Conservation (phyloP, 2,888 invertebrate genomes). For the Apoda limacodes region DNA sequence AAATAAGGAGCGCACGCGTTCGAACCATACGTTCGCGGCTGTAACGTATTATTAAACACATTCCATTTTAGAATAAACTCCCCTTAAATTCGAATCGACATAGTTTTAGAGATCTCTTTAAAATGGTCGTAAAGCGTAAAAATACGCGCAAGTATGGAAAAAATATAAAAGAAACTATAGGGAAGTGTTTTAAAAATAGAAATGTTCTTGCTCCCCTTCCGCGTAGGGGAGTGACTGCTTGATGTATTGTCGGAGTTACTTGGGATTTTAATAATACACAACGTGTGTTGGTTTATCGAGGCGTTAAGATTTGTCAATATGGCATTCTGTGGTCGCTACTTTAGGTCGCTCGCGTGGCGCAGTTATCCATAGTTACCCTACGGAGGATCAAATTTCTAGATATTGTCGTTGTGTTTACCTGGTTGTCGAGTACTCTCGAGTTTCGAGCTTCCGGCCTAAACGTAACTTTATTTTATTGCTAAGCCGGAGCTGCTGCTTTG, state of each 20-base stretch:
- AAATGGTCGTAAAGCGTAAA: constrained; percentile 42
- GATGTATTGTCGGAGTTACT: constrained; percentile 64
- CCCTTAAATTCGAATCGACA: constrained; percentile 18
- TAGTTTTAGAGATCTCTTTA: constrained; percentile 22
- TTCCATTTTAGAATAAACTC: constrained; percentile 38
- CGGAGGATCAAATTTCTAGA: constrained; percentile 45
- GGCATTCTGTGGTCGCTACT: constrained; percentile 61
- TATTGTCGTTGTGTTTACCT: constrained; percentile 44
- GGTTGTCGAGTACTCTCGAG: constrained; percentile 27
- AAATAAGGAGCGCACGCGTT: constrained; percentile 56
- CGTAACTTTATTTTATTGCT: no score
- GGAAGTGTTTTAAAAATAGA: constrained; percentile 67
- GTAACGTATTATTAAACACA: constrained; percentile 54
- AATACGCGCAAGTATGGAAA: constrained; percentile 49
- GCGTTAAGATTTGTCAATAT: constrained; percentile 67
- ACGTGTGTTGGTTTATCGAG: constrained; percentile 62
- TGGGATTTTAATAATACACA: constrained; percentile 67
- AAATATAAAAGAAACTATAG: constrained; percentile 62
- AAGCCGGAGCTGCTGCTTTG: no score
- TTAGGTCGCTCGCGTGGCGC: constrained; percentile 54
- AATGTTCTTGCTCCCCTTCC: constrained; percentile 36
- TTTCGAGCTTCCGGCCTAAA: constrained; percentile 40
- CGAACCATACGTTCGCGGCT: constrained; percentile 39
- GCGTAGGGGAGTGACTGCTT: constrained; percentile 54
- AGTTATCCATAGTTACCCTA: no score